Evolutionary conservation across 2,797 vertebrate species (phyloP), one percentile per base, ranked within the genome.

Genomic region (Apogon talboti): DNA sequence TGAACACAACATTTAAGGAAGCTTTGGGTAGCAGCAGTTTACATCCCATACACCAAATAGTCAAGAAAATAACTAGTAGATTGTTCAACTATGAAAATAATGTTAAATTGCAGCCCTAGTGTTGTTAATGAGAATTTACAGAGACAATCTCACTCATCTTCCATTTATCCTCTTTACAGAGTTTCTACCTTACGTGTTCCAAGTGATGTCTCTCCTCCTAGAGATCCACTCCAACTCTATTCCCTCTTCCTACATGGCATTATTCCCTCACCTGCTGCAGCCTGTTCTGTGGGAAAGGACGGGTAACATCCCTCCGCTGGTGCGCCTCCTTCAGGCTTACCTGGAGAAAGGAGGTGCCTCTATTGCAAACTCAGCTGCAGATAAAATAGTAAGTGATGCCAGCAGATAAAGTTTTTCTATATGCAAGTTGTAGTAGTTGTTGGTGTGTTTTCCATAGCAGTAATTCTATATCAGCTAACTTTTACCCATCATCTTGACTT

Each of bases 171-270:
- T 66, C 4, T 83, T 43, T 71, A 71, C 92, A 99, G 98, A 99
- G 84, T 99, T 99, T 89, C 96, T 99, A 73, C 98, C 98, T 0
- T 99, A 99, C 0, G 97, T 98, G 82, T 99, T 99, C 89, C 98
- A 99, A 94, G 98, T 99, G 85, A 99, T 99, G 98, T 99, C 98
- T 44, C 89, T 99, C n/a, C 96, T 99, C 49, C 90, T 99, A 46
- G 98, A 99, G 92, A 99, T 98, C 88, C 97, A 99, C 87, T 94
- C 94, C 76, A 94, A 84, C 85, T 94, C 93, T 37, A 98, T 99
- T 69, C 97, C 98, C 0, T 85, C 94, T 0, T 96, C 97, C 44
- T 99, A 99, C 49, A 98, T 99, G 98, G 95, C 95, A 0, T 83
- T 99, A 66, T 99, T 99, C 85, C 98, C 98, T 41, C 97, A 99